phyloP scores from a whole-genome alignment of 1,140 invertebrate genomes.

The Asobara japonica region DNA sequence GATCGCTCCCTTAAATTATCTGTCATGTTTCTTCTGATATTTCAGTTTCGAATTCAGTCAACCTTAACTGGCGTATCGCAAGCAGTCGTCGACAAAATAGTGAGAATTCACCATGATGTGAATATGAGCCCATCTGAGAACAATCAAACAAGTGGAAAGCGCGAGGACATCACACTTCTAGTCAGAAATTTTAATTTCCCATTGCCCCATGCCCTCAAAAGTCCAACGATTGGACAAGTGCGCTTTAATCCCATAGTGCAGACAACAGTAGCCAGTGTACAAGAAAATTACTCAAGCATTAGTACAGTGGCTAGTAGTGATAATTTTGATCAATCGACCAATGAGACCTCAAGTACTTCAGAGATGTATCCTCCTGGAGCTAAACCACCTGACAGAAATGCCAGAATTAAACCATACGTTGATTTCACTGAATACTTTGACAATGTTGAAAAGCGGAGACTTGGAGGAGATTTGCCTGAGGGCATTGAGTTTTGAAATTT shows the following conservation, averaged over 20 bases:
- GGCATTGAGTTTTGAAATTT: constrained; percentile 61
- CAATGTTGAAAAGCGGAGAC: constrained; percentile 74
- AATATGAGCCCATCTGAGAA: constrained; percentile 74
- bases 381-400: constrained; percentile 66
- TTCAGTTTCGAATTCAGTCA: constrained; percentile 81
- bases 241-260: constrained; percentile 71
- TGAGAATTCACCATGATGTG: constrained; percentile 83
- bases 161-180: constrained; percentile 85
- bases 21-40: constrained; percentile 35
- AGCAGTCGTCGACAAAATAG: constrained; percentile 87
- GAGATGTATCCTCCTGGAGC: constrained; percentile 62
- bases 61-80: constrained; percentile 86
- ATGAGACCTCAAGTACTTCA: constrained; percentile 58
- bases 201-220: constrained; percentile 72
- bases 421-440: constrained; percentile 86
- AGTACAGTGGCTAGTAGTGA: constrained; percentile 51
- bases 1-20: background rate
- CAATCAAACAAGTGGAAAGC: constrained; percentile 65
- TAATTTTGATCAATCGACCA: constrained; percentile 54
- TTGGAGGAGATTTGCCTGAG: constrained; percentile 70
- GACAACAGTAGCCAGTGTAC: constrained; percentile 56
- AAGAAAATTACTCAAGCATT: constrained; percentile 44
- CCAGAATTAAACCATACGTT: constrained; percentile 82
- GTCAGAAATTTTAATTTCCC: constrained; percentile 89
- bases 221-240: constrained; percentile 64